Percentiles rank a stretch among this genome's conserved stretches.
phyloP scores from a whole-genome alignment of 2,888 invertebrate genomes.

The Phania funesta region DNA sequence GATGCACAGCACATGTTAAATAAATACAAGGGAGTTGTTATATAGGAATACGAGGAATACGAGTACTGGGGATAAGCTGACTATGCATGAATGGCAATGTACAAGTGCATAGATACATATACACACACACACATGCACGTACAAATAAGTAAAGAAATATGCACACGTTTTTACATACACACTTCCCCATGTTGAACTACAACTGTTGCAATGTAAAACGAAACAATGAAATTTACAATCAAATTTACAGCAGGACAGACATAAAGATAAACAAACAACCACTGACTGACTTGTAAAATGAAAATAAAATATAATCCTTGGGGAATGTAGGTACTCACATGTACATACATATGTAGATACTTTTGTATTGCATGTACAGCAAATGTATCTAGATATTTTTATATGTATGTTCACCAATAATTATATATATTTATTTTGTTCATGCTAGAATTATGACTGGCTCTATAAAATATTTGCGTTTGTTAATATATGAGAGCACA shows the following conservation, averaged over 20 bases:
- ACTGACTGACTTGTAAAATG: conserved; percentile 35
- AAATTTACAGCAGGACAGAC: background rate
- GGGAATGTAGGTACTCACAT: background rate
- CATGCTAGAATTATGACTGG: background rate
- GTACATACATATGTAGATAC: background rate
- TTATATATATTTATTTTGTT: background rate
- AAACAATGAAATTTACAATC: conserved; percentile 56
- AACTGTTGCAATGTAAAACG: conserved; percentile 54
- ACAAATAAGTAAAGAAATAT: background rate
- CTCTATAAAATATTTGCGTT: background rate
- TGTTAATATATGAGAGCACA: too few species aligned
- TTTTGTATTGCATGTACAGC: conserved; percentile 1
- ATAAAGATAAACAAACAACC: conserved; percentile 50
- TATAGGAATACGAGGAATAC: conserved; percentile 13
- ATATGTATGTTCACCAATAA: background rate
- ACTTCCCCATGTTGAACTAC: conserved; percentile 29
- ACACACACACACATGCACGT: background rate
- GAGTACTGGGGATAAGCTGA: conserved; percentile 49
- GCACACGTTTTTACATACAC: background rate
- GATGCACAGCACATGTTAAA: conserved; percentile 61
- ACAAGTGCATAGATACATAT: background rate
- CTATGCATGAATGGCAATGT: conserved; percentile 35
- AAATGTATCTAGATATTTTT: conserved; percentile 28
- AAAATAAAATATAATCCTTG: conserved; percentile 46
- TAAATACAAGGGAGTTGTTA: conserved; percentile 41